These are phyloP conservation scores for Diogma glabrata DNA, from an alignment of 2,888 invertebrate species.

Conservation along the genomic window DNA sequence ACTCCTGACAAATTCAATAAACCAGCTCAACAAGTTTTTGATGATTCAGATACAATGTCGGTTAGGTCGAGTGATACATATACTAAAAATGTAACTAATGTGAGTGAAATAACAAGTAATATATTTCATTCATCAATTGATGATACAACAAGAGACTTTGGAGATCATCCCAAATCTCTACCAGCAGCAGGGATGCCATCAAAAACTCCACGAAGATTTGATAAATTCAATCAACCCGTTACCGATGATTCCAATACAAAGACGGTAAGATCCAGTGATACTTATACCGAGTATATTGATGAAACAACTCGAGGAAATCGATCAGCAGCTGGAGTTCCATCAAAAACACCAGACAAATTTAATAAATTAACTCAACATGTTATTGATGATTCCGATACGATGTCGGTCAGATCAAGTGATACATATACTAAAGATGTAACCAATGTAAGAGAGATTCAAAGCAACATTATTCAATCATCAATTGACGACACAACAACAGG, in stretches of 20 bases:
- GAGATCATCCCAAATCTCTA: background rate
- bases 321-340: conserved; percentile 4
- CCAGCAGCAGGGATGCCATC: conserved; percentile 6
- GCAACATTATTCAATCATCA: too few relatives aligned
- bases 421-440: too few relatives aligned
- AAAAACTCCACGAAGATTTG: background rate
- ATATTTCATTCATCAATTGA: background rate
- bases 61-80: background rate
- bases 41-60: too few relatives aligned
- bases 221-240: too few relatives aligned
- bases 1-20: background rate
- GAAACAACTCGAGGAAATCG: background rate
- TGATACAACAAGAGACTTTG: background rate
- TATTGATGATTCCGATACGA: background rate
- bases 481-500: too few relatives aligned
- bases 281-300: background rate
- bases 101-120: background rate
- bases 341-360: background rate
- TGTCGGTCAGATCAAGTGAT: too few relatives aligned
- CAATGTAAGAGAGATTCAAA: too few relatives aligned
- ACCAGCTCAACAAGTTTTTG: background rate
- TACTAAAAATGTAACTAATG: too few relatives aligned
- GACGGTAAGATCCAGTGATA: background rate
- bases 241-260: too few relatives aligned
- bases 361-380: background rate